Evolutionary conservation across 2,797 vertebrate species (phyloP).

Genomic region (Helicolenus hilgendorfi): DNA sequence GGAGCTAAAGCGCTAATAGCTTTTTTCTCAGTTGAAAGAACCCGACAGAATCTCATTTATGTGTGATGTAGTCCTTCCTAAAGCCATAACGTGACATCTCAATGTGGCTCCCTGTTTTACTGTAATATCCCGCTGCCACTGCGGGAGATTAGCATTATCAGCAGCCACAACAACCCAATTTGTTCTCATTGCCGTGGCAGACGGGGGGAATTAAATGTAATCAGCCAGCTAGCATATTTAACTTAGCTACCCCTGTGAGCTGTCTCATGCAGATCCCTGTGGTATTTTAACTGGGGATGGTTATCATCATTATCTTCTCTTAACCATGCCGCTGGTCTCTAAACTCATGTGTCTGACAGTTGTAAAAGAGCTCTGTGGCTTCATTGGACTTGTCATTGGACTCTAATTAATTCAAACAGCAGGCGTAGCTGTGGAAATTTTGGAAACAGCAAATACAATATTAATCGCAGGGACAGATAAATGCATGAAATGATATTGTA

Average conservation of each 20-base stretch:
- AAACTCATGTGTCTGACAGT: conserved; percentile 43
- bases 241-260: conserved; percentile 75
- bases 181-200: conserved; percentile 79
- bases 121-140: conserved; percentile 70
- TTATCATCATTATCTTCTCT: conserved; percentile 73
- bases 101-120: conserved; percentile 69
- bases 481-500: conserved; percentile 23
- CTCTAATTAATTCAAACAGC: conserved; percentile 59
- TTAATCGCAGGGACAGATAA: conserved; percentile 26
- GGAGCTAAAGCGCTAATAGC: conserved; percentile 77
- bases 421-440: conserved; percentile 7
- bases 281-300: conserved; percentile 52
- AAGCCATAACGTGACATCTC: conserved; percentile 73
- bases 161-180: conserved; percentile 82
- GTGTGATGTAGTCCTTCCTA: conserved; percentile 70
- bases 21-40: conserved; percentile 81
- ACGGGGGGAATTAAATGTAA: conserved; percentile 80
- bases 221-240: conserved; percentile 83
- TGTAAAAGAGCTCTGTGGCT: conserved; percentile 22
- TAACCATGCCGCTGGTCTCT: conserved; percentile 45
- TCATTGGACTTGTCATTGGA: conserved; percentile 32
- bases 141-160: conserved; percentile 81
- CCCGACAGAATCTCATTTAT: conserved; percentile 78
- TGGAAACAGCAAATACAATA: conserved; percentile 19
- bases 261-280: conserved; percentile 56